Conservation (phyloP, 2,113 vertebrate genomes). For the Pachycephala philippinensis region DNA sequence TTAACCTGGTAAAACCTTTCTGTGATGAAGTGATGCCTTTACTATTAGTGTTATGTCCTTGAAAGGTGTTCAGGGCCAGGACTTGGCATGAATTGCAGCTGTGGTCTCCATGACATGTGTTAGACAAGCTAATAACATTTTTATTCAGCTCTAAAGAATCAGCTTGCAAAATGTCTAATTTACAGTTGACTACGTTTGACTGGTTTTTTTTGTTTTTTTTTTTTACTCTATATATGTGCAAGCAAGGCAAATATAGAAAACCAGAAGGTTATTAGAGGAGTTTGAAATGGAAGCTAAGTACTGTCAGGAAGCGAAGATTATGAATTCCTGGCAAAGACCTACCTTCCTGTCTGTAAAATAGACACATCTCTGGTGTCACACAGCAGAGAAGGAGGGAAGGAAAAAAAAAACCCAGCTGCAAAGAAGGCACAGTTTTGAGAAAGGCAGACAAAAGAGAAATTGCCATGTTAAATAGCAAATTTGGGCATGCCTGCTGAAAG, state of each 20-base stretch:
- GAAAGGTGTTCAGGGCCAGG: neutral
- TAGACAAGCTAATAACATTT: neutral
- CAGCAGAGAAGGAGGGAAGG: neutral
- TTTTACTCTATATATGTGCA: neutral
- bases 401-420: neutral
- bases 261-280: neutral
- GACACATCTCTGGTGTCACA: neutral
- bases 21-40: neutral
- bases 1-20: neutral
- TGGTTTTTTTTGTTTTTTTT: fast-evolving
- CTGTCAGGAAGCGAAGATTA: neutral
- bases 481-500: neutral
- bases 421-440: neutral
- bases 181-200: neutral
- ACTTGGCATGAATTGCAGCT: neutral
- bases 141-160: neutral
- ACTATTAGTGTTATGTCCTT: neutral
- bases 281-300: neutral
- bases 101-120: neutral
- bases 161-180: neutral
- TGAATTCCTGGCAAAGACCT: neutral
- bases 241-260: neutral
- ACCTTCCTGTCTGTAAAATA: neutral
- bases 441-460: neutral
- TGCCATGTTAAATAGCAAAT: neutral